A percentile compares a stretch with the other conserved stretches of the same genome.
These are phyloP conservation scores for Sardinella longiceps DNA, from an alignment of 2,797 vertebrate genomes.

Conservation along the genomic window DNA sequence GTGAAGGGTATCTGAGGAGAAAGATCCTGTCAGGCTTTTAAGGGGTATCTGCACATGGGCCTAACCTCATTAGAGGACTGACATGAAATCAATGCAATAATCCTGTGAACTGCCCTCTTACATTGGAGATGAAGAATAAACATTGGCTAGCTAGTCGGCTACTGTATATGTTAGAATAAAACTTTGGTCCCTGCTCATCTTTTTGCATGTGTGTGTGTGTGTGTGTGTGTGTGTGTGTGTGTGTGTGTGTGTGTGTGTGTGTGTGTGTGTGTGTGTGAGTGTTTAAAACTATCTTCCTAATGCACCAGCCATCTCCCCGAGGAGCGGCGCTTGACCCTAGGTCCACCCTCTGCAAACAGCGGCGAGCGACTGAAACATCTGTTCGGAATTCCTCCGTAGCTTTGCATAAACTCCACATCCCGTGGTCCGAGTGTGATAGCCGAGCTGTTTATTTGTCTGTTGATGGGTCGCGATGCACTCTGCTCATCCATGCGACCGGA, in stretches of 20 bases:
- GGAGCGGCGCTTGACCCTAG: neutral
- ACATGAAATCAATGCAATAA: neutral
- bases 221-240: constrained; percentile 4
- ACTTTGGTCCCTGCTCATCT: neutral
- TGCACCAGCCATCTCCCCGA: neutral
- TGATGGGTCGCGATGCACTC: neutral
- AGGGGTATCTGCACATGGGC: neutral
- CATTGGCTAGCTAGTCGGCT: neutral
- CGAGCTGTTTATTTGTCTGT: neutral
- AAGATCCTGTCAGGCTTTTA: neutral
- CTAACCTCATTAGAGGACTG: too few species aligned
- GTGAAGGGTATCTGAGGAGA: constrained; percentile 3
- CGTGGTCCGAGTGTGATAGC: neutral
- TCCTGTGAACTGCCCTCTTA: neutral
- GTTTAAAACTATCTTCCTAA: neutral
- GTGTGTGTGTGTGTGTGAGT: neutral
- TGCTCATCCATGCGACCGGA: neutral
- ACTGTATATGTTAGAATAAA: neutral
- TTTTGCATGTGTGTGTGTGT: neutral
- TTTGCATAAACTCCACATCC: constrained; percentile 5
- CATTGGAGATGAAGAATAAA: neutral
- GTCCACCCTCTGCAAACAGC: constrained; percentile 3
- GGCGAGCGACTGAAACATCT: neutral
- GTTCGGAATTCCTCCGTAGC: neutral
- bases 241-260: neutral